phyloP scores from a whole-genome alignment of 2,113 vertebrate genomes.

The Naja naja region DNA sequence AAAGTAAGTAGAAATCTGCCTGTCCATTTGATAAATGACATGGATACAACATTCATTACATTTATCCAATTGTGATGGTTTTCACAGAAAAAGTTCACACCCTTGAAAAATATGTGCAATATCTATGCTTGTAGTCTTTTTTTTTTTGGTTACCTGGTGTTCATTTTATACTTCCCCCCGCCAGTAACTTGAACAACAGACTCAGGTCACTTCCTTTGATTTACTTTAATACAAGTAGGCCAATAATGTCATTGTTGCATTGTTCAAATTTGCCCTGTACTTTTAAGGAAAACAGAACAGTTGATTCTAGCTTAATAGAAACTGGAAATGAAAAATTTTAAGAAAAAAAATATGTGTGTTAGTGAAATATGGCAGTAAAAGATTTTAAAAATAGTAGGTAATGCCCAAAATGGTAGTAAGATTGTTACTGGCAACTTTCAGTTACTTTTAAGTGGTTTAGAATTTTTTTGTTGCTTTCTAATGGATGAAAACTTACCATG shows the following conservation, averaged over 20 bases:
- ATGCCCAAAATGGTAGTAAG: not conserved
- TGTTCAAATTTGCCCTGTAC: not conserved
- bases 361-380: not conserved
- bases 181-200: not conserved
- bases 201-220: not conserved
- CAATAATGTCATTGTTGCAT: not conserved
- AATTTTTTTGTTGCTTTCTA: not conserved
- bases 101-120: not conserved
- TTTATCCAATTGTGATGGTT: not conserved
- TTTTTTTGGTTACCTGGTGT: not conserved
- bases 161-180: not conserved
- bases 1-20: conserved; percentile 47
- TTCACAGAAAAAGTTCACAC: not conserved
- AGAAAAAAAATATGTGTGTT: not conserved
- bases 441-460: not conserved
- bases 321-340: not conserved
- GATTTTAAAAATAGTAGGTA: not conserved
- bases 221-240: not conserved
- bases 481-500: not conserved
- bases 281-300: not conserved
- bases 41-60: not conserved
- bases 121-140: not conserved
- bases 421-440: not conserved
- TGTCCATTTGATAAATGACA: not conserved
- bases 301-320: not conserved